phyloP scores from a whole-genome alignment of 1,140 invertebrate genomes.

The Drosophila serrata region DNA sequence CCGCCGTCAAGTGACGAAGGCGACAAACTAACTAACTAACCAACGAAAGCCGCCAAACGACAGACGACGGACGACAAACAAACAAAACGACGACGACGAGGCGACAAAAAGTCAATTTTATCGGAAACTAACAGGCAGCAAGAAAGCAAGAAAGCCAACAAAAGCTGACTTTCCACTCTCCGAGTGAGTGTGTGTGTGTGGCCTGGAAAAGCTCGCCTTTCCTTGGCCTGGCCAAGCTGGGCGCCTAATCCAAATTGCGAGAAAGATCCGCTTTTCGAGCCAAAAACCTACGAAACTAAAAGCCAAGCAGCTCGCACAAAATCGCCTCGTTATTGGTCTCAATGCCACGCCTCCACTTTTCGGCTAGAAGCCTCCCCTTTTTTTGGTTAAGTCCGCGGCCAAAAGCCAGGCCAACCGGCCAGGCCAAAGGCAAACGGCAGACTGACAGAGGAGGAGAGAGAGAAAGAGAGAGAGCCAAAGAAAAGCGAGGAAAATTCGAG shows the following conservation, averaged over 20 bases:
- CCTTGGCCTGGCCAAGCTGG: constrained; percentile 31
- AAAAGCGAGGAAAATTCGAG: constrained; percentile 17
- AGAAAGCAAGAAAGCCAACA: constrained; percentile 60
- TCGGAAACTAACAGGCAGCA: constrained; percentile 80
- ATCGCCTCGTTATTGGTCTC: constrained; percentile 5
- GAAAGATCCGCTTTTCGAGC: constrained; percentile 85
- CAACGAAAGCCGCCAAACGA: constrained; percentile 21
- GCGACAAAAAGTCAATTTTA: constrained; percentile 83
- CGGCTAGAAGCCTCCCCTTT: neutral
- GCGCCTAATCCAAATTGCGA: constrained; percentile 82
- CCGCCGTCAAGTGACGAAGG: constrained; percentile 52
- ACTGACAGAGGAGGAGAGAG: constrained; percentile 22
- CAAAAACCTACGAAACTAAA: constrained; percentile 50
- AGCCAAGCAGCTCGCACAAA: constrained; percentile 47
- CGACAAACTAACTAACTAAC: constrained; percentile 36
- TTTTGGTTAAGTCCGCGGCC: constrained; percentile 13
- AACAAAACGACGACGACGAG: constrained; percentile 41
- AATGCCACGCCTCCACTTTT: constrained; percentile 22
- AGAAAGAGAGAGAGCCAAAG: neutral
- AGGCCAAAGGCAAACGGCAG: constrained; percentile 44
- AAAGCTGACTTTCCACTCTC: constrained; percentile 23
- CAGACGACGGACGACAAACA: constrained; percentile 41
- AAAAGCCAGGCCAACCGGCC: constrained; percentile 31
- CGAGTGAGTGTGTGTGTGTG: neutral
- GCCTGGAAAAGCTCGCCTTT: constrained; percentile 62